These are phyloP conservation scores for Canis aureus DNA, from an alignment of 2,113 vertebrate species.

Conservation along the genomic window DNA sequence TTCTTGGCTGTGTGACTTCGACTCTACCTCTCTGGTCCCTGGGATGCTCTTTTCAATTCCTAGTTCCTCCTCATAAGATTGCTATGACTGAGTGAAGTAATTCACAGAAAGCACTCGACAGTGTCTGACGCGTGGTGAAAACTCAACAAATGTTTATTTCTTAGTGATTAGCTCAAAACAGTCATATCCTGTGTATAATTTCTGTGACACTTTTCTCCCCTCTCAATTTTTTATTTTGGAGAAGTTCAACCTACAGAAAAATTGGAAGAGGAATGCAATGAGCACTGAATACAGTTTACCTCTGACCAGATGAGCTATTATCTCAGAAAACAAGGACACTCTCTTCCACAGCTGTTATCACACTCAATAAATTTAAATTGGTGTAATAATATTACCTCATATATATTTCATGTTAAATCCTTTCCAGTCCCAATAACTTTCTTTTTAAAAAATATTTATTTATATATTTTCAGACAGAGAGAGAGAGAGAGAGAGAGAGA, in stretches of 20 bases:
- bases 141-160: background rate
- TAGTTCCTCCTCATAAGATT: background rate
- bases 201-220: background rate
- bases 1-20: background rate
- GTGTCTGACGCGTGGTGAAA: background rate
- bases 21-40: background rate
- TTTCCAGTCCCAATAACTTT: background rate
- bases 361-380: background rate
- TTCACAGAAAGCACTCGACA: background rate
- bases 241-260: background rate
- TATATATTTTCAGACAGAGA: background rate
- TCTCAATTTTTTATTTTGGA: background rate
- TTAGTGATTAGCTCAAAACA: background rate
- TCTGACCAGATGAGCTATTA: background rate
- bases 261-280: background rate
- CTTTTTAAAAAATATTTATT: background rate
- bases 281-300: background rate
- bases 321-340: background rate
- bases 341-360: background rate
- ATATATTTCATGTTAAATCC: background rate
- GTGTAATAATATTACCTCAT: background rate
- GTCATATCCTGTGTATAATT: background rate
- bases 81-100: background rate
- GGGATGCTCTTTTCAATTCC: background rate
- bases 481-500: background rate